These are phyloP conservation scores for Anthoscopus minutus DNA, from an alignment of 2,113 vertebrate genomes.

Conservation along the genomic window DNA sequence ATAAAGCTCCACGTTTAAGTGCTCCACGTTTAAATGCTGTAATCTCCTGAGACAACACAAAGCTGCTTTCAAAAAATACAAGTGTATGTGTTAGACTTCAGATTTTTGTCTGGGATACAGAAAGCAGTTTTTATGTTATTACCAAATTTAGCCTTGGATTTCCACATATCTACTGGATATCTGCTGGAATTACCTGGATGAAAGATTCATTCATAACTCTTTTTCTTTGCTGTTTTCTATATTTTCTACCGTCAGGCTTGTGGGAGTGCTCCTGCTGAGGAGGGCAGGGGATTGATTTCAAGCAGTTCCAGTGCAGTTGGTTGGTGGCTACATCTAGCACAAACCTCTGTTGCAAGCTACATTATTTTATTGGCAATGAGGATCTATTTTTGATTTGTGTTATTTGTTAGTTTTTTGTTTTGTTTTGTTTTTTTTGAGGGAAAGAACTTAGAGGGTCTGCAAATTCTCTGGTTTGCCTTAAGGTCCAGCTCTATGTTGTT, in stretches of 20 bases:
- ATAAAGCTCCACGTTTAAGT: not conserved
- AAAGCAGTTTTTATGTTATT: not conserved
- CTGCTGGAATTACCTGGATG: not conserved
- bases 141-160: not conserved
- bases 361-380: not conserved
- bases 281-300: not conserved
- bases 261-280: not conserved
- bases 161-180: not conserved
- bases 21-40: not conserved
- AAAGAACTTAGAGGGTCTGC: not conserved
- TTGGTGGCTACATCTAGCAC: not conserved
- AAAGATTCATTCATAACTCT: not conserved
- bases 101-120: not conserved
- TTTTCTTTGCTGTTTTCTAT: not conserved
- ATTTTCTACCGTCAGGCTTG: not conserved
- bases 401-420: not conserved
- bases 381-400: accelerated
- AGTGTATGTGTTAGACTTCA: not conserved
- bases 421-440: no score
- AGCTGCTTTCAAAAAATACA: not conserved
- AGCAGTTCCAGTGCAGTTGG: not conserved
- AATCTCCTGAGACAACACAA: not conserved
- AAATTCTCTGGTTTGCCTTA: not conserved
- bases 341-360: not conserved
- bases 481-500: not conserved